Base-by-base conservation (phyloP, 2,113 vertebrate species). In the Xenus cinereus region DNA sequence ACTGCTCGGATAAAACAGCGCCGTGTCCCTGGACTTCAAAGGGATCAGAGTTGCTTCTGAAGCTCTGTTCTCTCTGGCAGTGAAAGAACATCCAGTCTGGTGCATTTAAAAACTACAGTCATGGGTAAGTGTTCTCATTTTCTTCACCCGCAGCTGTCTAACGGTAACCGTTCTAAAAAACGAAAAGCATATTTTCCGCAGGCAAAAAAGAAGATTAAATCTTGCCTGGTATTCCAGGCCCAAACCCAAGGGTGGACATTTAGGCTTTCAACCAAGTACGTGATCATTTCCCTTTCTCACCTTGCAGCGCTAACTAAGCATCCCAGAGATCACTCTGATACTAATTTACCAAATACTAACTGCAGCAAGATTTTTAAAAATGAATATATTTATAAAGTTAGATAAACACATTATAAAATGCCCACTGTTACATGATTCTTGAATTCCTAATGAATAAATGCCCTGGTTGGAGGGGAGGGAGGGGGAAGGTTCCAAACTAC, bases 21-120 rank as follows among this genome's bases (percentile, higher is more conserved):
- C 54, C 2, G 0, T 33, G 41, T 73, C 85, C 72, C 90, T 59
- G 68, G 7, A 93, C 85, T 95, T 93, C 90, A 97, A 96, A 95
- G 90, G 39, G 66, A 86, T 67, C 26, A 17, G 50, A 60, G 56
- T 59, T 93, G 66, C 64, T 93, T 94, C 93, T 91, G 79, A 72
- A 92, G 88, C 68, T 81, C 17, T 43, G 46, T 83, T 85, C 72
- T 83, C 84, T 18, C 72, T 90, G 71, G 54, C 68, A 88, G 67
- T 9, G 39, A 59, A 66, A 66, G 50, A 76, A 15, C 41, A 92
- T 51, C 27, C 85, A 94, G 71, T 0, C 39, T 82, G 72, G n/a
- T 69, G 66, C 60, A 87, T 45, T 85, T 86, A 87, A 90, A 87
- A 94, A 30, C 62, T 46, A 50, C 84, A 82, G 59, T 45, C 85